Conservation (phyloP, 2,888 invertebrate species). For the Cerastis leucographa region DNA sequence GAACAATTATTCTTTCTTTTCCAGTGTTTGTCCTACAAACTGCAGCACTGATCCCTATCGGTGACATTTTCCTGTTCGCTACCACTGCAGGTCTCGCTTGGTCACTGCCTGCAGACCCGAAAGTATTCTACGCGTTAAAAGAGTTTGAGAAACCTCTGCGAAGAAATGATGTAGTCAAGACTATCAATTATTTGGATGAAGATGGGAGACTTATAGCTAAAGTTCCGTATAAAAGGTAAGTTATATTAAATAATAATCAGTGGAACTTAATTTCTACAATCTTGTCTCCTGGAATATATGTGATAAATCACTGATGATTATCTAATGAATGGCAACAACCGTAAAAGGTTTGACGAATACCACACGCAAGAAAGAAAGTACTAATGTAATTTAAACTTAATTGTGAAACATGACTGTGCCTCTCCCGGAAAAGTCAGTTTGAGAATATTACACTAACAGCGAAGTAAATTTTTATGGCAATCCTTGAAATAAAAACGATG, state of each 20-base stretch:
- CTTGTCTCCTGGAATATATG: accelerated
- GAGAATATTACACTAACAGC: neutral
- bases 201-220: conserved; percentile 78
- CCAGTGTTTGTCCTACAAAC: conserved; percentile 92
- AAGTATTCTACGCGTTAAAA: conserved; percentile 69
- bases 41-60: conserved; percentile 89
- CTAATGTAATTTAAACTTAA: neutral
- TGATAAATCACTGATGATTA: neutral
- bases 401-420: neutral
- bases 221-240: conserved; percentile 81
- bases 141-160: conserved; percentile 82
- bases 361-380: neutral
- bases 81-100: conserved; percentile 94
- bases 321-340: neutral
- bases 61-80: conserved; percentile 92
- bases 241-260: conserved; percentile 42
- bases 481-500: neutral
- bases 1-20: conserved; percentile 76
- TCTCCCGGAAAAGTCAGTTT: neutral
- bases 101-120: conserved; percentile 92
- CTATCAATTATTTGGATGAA: conserved; percentile 81
- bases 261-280: too few species aligned
- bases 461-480: neutral
- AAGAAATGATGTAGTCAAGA: conserved; percentile 76
- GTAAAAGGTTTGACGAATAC: neutral